Evolutionary conservation across 2,113 vertebrate species (phyloP).

Genomic region (Eleginops maclovinus): DNA sequence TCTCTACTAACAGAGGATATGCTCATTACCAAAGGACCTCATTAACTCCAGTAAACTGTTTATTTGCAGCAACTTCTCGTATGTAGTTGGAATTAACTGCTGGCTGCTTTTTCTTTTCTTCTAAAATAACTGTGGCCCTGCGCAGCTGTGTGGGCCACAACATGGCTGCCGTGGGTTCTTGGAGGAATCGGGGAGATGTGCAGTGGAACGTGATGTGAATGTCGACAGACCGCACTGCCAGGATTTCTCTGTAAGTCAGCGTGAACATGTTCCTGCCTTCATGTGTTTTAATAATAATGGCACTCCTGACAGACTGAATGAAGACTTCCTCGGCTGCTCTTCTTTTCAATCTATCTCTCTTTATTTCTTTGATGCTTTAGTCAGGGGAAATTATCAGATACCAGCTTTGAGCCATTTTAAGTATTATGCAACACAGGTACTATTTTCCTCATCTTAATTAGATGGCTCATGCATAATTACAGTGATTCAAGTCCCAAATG

Average conservation of each 20-base stretch:
- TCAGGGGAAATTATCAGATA: background rate
- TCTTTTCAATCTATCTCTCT: background rate
- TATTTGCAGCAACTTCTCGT: background rate
- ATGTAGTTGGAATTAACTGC: background rate
- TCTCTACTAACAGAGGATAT: background rate
- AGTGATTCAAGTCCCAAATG: too few relatives aligned
- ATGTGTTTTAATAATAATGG: slow-evolving; percentile 40
- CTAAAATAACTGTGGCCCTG: slow-evolving; percentile 12
- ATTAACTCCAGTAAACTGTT: slow-evolving; percentile 35
- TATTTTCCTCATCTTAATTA: background rate
- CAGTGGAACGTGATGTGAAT: slow-evolving; percentile 64
- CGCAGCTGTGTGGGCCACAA: slow-evolving; percentile 9
- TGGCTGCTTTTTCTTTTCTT: background rate
- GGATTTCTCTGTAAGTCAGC: slow-evolving; percentile 23
- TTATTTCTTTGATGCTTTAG: slow-evolving; percentile 2
- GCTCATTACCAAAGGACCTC: slow-evolving; percentile 15
- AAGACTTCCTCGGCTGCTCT: background rate
- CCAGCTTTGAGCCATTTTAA: background rate
- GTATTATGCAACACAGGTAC: background rate
- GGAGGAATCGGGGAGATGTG: slow-evolving; percentile 56
- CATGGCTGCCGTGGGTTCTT: slow-evolving; percentile 46
- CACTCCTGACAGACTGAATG: background rate
- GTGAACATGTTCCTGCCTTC: slow-evolving; percentile 11
- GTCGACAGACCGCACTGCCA: slow-evolving; percentile 33
- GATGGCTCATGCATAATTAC: background rate